phyloP scores from a whole-genome alignment of 2,113 vertebrate genomes.

The Fukomys damarensis region DNA sequence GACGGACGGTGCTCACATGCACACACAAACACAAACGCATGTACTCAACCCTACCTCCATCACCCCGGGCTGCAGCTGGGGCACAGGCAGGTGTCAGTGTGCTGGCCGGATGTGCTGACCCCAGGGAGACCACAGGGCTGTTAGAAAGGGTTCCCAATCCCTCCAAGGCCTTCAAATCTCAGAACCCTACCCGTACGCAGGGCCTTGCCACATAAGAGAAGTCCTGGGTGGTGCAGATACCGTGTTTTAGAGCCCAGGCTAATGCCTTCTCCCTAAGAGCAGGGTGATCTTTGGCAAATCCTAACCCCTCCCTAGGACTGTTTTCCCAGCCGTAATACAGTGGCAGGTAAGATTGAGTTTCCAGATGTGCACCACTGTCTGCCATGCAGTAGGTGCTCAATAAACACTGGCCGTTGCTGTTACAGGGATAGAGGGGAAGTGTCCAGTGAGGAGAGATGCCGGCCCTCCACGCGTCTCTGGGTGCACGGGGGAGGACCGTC shows the following conservation, averaged over 20 bases:
- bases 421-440: accelerated
- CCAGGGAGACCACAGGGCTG: accelerated
- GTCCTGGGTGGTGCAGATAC: accelerated
- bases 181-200: not conserved
- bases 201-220: not conserved
- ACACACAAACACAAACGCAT: accelerated
- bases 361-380: not conserved
- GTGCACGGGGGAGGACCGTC: not conserved
- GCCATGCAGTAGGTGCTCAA: not conserved
- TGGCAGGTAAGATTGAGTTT: accelerated
- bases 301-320: not conserved
- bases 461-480: not conserved
- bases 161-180: not conserved
- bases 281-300: not conserved
- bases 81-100: not conserved
- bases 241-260: not conserved
- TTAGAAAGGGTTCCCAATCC: not conserved
- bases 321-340: not conserved
- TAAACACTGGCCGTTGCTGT: not conserved
- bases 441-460: not conserved
- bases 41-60: accelerated
- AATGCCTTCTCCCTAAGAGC: not conserved
- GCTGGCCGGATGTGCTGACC: not conserved
- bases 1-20: too few species aligned
- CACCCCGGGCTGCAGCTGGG: not conserved